Evolutionary conservation across 1,140 invertebrate genomes (phyloP).

Genomic region (Anastrepha ludens): DNA sequence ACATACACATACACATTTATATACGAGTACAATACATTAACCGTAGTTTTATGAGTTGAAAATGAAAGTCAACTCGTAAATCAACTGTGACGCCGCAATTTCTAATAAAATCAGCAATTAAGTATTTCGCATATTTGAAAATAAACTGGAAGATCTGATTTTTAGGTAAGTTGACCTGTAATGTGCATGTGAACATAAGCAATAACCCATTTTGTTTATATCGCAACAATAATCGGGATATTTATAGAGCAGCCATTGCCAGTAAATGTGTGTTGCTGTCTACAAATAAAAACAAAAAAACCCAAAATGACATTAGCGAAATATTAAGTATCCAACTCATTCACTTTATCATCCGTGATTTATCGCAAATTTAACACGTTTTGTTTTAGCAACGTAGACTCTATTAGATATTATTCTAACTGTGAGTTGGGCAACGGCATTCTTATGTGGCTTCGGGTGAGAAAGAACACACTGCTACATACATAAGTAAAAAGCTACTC

Average conservation of each 20-base stretch:
- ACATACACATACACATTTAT: not conserved
- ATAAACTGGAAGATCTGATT: conserved; percentile 29
- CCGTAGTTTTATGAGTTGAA: not conserved
- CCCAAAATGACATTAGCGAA: not conserved
- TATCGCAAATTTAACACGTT: conserved; percentile 1
- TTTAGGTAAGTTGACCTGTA: not conserved
- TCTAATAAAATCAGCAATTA: conserved; percentile 2
- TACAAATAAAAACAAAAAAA: too few relatives aligned
- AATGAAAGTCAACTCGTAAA: conserved; percentile 15
- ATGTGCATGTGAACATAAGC: conserved; percentile 21
- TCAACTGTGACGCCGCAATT: not conserved
- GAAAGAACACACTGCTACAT: too few relatives aligned
- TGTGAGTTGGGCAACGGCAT: not conserved
- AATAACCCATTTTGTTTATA: conserved; percentile 1
- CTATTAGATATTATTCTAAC: too few relatives aligned
- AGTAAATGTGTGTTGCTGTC: not conserved
- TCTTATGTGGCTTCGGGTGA: too few relatives aligned
- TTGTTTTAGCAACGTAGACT: too few relatives aligned
- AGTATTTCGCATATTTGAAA: not conserved
- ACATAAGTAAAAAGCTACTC: too few relatives aligned
- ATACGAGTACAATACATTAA: not conserved
- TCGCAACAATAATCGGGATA: not conserved
- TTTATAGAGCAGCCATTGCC: conserved; percentile 17
- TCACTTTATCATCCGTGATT: not conserved
- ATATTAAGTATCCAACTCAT: not conserved